Conservation (phyloP, 1,140 invertebrate species). For the Ridgeia piscesae region DNA sequence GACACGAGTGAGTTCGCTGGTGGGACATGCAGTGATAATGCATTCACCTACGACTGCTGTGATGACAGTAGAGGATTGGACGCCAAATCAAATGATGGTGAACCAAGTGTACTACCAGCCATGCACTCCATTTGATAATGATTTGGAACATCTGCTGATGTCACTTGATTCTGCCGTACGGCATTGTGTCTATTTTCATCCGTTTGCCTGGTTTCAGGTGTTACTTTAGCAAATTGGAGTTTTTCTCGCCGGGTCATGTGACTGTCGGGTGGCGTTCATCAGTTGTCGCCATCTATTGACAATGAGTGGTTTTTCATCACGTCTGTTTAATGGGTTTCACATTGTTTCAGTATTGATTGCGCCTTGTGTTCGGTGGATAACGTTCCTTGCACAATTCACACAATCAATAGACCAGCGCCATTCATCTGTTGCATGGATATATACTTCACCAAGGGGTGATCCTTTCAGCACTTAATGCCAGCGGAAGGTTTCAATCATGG, state of each 20-base stretch:
- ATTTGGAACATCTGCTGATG: background rate
- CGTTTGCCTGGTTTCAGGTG: background rate
- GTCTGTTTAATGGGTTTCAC: background rate
- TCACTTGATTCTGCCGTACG: background rate
- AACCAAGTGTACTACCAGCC: background rate
- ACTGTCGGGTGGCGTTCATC: background rate
- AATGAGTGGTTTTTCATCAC: background rate
- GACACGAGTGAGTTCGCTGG: too few relatives aligned
- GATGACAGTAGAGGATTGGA: too few relatives aligned
- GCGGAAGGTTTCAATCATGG: background rate
- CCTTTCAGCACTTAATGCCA: background rate
- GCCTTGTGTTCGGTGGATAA: background rate
- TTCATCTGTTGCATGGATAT: constrained; percentile 5
- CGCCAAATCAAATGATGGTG: too few relatives aligned
- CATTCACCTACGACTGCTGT: too few relatives aligned
- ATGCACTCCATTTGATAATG: background rate
- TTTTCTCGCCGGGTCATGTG: background rate
- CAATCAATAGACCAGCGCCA: background rate
- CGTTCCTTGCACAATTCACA: background rate
- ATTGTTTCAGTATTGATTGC: background rate
- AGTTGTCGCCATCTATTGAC: background rate
- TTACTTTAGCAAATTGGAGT: background rate
- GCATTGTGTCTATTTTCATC: background rate
- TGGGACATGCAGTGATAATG: background rate
- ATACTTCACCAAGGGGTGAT: background rate